These are phyloP conservation scores for Bombus difficillimus DNA, from an alignment of 1,140 invertebrate genomes.

Conservation along the genomic window DNA sequence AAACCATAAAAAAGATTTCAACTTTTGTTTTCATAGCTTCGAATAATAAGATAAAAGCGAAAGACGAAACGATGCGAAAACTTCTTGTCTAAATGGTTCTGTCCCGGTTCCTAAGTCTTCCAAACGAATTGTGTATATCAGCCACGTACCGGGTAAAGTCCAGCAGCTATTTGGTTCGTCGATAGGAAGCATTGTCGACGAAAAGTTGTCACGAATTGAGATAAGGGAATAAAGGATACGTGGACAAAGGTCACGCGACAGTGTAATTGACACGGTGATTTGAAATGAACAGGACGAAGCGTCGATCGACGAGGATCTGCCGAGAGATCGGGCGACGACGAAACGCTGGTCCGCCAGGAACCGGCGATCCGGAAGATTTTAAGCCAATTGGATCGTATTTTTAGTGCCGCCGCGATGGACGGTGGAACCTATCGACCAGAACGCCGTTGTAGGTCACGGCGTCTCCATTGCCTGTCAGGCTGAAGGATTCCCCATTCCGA, in stretches of 20 bases:
- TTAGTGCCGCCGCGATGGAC: slow-evolving; percentile 96
- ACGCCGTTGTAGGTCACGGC: slow-evolving; percentile 91
- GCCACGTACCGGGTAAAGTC: background rate
- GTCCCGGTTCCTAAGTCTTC: background rate
- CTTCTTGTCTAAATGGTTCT: background rate
- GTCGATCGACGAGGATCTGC: slow-evolving; percentile 49
- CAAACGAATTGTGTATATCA: background rate
- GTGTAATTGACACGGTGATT: background rate
- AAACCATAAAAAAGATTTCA: no score
- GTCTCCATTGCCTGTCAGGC: slow-evolving; percentile 96
- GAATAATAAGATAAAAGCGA: background rate
- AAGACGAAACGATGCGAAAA: background rate
- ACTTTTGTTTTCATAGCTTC: no score
- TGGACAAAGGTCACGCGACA: background rate
- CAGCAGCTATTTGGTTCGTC: background rate
- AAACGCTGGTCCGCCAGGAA: slow-evolving; percentile 32
- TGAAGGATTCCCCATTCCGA: slow-evolving; percentile 93
- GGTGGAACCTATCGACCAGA: slow-evolving; percentile 92
- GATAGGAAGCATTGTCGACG: slow-evolving; percentile 13
- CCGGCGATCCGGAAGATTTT: slow-evolving; percentile 55
- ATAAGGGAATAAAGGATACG: background rate
- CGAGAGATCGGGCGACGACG: slow-evolving; percentile 15
- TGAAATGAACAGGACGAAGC: background rate
- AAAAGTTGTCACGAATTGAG: background rate
- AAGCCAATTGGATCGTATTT: slow-evolving; percentile 76